Conservation (phyloP, 1,140 invertebrate genomes). For the Lepeophtheirus salmonis region DNA sequence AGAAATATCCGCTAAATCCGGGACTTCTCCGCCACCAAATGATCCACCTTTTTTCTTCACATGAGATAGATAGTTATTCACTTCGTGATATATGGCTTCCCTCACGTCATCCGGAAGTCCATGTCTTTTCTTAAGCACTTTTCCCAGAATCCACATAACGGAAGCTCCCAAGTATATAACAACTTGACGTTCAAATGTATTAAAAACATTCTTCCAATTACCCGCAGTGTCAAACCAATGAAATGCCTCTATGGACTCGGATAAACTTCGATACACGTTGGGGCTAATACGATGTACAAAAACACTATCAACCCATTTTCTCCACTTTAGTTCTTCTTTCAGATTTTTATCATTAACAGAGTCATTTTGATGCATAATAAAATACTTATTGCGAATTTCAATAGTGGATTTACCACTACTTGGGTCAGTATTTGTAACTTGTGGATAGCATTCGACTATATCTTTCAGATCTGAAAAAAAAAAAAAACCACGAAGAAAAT, state of each 20-base stretch:
- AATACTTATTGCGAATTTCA: slow-evolving; percentile 86
- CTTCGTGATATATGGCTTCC: slow-evolving; percentile 68
- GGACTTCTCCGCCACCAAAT: slow-evolving; percentile 61
- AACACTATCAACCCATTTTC: slow-evolving; percentile 76
- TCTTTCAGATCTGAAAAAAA: slow-evolving; percentile 33
- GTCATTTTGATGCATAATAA: slow-evolving; percentile 52
- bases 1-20: slow-evolving; percentile 78
- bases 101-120: slow-evolving; percentile 58
- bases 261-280: slow-evolving; percentile 74
- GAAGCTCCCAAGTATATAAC: slow-evolving; percentile 83
- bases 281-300: slow-evolving; percentile 84
- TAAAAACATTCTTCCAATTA: slow-evolving; percentile 76
- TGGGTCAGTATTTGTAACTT: slow-evolving; percentile 40
- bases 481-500: no score
- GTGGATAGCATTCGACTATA: slow-evolving; percentile 64
- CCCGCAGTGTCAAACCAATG: slow-evolving; percentile 75
- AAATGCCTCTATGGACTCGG: slow-evolving; percentile 72
- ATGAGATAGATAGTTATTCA: slow-evolving; percentile 52
- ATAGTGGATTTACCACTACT: slow-evolving; percentile 39
- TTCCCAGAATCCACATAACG: slow-evolving; percentile 84
- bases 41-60: slow-evolving; percentile 43
- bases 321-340: slow-evolving; percentile 61
- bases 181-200: slow-evolving; percentile 54
- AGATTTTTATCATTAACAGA: slow-evolving; percentile 31
- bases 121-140: slow-evolving; percentile 62